Evolutionary conservation across 2,797 vertebrate genomes (phyloP).

Genomic region (Tympanoctomys barrerae): DNA sequence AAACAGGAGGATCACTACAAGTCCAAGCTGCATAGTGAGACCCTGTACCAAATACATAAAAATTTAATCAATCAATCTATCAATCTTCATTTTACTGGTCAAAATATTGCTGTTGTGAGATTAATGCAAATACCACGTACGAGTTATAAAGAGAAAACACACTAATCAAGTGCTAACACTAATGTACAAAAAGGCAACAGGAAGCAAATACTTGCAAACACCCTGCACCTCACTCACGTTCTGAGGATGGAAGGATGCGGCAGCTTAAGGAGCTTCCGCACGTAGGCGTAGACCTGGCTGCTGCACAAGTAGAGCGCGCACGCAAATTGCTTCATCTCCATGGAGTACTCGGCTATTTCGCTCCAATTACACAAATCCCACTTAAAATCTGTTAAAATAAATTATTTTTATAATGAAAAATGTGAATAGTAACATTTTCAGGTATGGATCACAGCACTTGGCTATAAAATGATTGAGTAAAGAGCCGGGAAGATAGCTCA

Average conservation of each 20-base stretch:
- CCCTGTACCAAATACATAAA: too few species aligned
- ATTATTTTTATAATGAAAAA: constrained; percentile 52
- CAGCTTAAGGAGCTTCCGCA: constrained; percentile 84
- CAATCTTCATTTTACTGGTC: neutral
- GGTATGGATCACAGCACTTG: neutral
- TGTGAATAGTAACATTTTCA: constrained; percentile 36
- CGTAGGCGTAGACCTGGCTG: constrained; percentile 81
- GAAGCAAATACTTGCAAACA: neutral
- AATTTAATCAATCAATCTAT: too few species aligned
- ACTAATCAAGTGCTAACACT: neutral
- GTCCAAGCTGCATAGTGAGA: too few species aligned
- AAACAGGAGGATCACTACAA: too few species aligned
- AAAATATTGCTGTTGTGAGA: neutral
- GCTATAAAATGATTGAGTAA: neutral
- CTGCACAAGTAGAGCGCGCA: constrained; percentile 85
- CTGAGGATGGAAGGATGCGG: constrained; percentile 86
- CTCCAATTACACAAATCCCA: constrained; percentile 81
- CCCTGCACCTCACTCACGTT: constrained; percentile 82
- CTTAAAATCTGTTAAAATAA: constrained; percentile 83
- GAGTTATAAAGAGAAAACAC: constrained; percentile 43
- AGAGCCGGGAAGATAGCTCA: too few species aligned
- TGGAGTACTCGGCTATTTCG: constrained; percentile 80
- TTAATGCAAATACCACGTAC: neutral
- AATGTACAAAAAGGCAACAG: constrained; percentile 16
- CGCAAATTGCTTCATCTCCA: constrained; percentile 85